Evolutionary conservation across 2,113 vertebrate genomes (phyloP).

Genomic region (Hippocampus comes): DNA sequence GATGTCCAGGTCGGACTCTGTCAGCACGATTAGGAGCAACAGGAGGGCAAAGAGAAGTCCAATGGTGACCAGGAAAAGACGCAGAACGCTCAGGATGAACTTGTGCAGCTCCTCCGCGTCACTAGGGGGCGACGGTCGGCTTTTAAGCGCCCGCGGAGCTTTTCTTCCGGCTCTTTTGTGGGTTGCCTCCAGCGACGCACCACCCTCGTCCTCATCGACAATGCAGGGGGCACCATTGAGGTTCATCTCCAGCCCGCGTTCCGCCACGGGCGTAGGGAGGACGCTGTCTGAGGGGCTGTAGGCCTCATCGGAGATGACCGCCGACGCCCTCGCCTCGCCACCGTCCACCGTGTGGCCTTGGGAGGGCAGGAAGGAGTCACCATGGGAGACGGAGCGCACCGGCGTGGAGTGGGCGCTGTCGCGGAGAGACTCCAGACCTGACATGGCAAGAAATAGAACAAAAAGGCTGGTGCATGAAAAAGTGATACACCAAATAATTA

Average conservation of each 20-base stretch:
- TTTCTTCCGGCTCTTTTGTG: conserved; percentile 71
- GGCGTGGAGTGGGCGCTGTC: conserved; percentile 94
- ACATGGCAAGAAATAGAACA: conserved; percentile 2
- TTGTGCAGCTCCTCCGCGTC: conserved; percentile 88
- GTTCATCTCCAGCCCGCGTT: conserved; percentile 83
- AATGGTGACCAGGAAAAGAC: conserved; percentile 90
- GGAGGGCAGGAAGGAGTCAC: conserved; percentile 75
- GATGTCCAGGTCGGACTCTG: conserved; percentile 94
- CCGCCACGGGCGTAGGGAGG: conserved; percentile 87
- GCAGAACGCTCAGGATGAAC: conserved; percentile 91
- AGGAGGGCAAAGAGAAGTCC: conserved; percentile 91
- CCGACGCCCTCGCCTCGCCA: conserved; percentile 71
- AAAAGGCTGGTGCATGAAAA: background rate
- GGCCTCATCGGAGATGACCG: conserved; percentile 83
- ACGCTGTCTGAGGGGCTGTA: conserved; percentile 90
- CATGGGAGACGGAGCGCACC: conserved; percentile 80
- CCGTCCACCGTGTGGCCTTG: conserved; percentile 71
- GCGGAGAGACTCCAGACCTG: conserved; percentile 88
- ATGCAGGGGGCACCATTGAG: conserved; percentile 83
- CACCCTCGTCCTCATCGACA: conserved; percentile 80
- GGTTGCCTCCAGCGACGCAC: conserved; percentile 60
- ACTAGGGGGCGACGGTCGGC: conserved; percentile 39
- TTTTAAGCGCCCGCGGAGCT: conserved; percentile 64
- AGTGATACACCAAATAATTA: background rate
- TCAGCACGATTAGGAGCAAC: conserved; percentile 91